Base-by-base conservation (phyloP, 2,888 invertebrate genomes). In the Lomographa bimaculata region DNA sequence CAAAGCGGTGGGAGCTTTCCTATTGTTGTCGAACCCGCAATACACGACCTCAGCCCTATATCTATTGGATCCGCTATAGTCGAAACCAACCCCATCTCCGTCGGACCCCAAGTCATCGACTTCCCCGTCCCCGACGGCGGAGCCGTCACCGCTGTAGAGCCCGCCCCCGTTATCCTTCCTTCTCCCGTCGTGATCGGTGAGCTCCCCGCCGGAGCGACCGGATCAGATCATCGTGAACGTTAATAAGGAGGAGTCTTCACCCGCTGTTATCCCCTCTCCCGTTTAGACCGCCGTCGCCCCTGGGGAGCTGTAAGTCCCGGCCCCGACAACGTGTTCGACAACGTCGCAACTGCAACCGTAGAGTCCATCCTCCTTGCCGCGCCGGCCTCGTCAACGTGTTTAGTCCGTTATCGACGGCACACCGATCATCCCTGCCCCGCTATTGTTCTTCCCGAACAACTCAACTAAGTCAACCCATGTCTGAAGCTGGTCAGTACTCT, bases 151-250 rank as follows among this genome's bases (percentile, higher is more conserved):
- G 73, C 70, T 37, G 27, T 33, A 16, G 33, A 33, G 6, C 40
- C 44, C 23, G 20, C 33, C 34, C 18, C 45, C 9, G 37, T 41
- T 7, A 35, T 35, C 24, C 6, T 8, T 37, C 12, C 20, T 6
- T 18, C 28, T 7, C 59, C 57, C 25, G 48, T 50, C 34, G 30
- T 48, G 20, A 11, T 46, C 26, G 28, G 45, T 14, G 38, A 43
- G 11, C 48, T 46, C 36, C 42, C 43, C 20, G 23, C 57, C 25
- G 28, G 36, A 33, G 36, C 30, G 20, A 62, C 64, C 14, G 18
- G 65, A 71, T 18, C 68, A 71, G 56, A 64, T 73, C 54, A 60
- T 71, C 58, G 30, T 71, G 50, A 72, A 71, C 55, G 60, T 69
- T 29, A 59, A 62, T 40, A 37, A 57, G 32, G 50, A 52, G 8